Percentiles rank a stretch among this genome's conserved stretches.
Evolutionary conservation across 2,888 invertebrate species (phyloP).

Genomic region (Cephus rjabovi): DNA sequence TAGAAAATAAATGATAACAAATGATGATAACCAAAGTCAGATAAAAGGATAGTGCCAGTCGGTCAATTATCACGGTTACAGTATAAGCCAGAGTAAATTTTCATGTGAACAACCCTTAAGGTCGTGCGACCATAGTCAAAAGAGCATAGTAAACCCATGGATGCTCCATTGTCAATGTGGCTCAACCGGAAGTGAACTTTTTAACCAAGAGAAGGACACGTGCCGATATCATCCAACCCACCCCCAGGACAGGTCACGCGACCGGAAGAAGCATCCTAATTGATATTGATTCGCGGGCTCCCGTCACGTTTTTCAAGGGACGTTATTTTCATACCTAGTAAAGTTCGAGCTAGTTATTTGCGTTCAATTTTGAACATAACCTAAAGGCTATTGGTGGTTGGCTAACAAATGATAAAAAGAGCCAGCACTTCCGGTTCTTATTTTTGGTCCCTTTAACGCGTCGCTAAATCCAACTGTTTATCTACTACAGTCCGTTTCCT

Average conservation of each 20-base stretch:
- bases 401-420: background rate
- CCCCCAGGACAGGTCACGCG: slow-evolving; percentile 52
- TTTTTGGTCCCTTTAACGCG: background rate
- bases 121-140: slow-evolving; percentile 40
- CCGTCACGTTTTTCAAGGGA: background rate
- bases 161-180: slow-evolving; percentile 24
- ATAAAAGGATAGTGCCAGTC: background rate
- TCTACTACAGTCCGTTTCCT: slow-evolving; percentile 1
- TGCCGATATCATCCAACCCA: slow-evolving; percentile 48
- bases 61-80: background rate
- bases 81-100: background rate
- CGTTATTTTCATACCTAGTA: background rate
- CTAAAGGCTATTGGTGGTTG: background rate
- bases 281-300: slow-evolving; percentile 59
- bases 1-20: slow-evolving; percentile 19
- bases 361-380: background rate
- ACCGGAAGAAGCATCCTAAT: slow-evolving; percentile 66
- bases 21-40: background rate
- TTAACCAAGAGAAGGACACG: slow-evolving; percentile 51
- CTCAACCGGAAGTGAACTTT: slow-evolving; percentile 42
- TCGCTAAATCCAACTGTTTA: background rate
- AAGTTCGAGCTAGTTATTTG: background rate
- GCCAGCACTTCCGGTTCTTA: background rate
- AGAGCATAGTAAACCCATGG: slow-evolving; percentile 16
- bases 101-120: slow-evolving; percentile 38